A percentile compares a stretch with the other conserved stretches of the same genome.
These are phyloP conservation scores for Lepeophtheirus salmonis DNA, from an alignment of 1,140 invertebrate species.

Conservation along the genomic window DNA sequence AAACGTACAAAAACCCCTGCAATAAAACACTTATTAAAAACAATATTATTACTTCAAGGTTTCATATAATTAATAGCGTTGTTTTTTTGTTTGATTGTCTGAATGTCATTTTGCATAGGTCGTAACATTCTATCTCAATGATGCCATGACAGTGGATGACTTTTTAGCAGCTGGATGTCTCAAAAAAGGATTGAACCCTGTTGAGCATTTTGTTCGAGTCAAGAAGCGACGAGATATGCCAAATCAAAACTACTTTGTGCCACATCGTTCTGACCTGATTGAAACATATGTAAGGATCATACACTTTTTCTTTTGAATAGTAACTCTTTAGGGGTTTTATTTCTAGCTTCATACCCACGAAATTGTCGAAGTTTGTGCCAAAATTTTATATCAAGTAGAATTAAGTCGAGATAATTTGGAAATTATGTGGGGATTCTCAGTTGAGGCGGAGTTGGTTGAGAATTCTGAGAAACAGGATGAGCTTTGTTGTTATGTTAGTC, in stretches of 20 bases:
- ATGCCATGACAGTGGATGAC: slow-evolving; percentile 83
- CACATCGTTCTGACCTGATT: slow-evolving; percentile 70
- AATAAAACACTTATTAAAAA: too few species aligned
- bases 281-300: slow-evolving; percentile 71
- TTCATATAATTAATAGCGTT: too few species aligned
- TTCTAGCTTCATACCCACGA: slow-evolving; percentile 75
- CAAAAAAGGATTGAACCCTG: slow-evolving; percentile 67
- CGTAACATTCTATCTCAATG: slow-evolving; percentile 61
- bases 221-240: slow-evolving; percentile 85
- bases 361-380: slow-evolving; percentile 84
- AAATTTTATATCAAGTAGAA: slow-evolving; percentile 89
- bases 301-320: background rate
- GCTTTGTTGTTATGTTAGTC: slow-evolving; percentile 83
- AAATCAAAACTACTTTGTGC: slow-evolving; percentile 86
- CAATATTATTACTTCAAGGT: too few species aligned
- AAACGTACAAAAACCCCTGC: too few species aligned
- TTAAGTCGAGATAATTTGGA: slow-evolving; percentile 64
- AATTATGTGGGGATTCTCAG: slow-evolving; percentile 92
- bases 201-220: slow-evolving; percentile 85
- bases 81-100: too few species aligned
- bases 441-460: slow-evolving; percentile 87
- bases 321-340: slow-evolving; percentile 22
- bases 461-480: slow-evolving; percentile 88
- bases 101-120: too few species aligned
- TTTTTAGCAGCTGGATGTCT: slow-evolving; percentile 75